Base-by-base conservation (phyloP, 1,140 invertebrate species). In the Micrasema minimum region DNA sequence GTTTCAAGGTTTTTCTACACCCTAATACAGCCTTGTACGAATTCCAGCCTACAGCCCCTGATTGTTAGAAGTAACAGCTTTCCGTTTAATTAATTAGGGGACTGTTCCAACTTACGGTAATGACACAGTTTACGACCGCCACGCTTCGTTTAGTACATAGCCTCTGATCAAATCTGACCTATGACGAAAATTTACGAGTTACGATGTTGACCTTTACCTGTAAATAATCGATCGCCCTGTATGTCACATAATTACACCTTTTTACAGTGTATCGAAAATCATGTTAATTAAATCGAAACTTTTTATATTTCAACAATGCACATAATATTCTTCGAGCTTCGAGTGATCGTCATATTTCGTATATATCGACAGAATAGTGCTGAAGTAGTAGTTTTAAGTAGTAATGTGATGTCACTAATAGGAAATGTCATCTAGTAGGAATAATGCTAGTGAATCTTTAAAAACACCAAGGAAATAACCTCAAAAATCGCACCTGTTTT, bases 101-200 rank as follows among this genome's bases (percentile, higher is more conserved):
- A 59, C 55, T 16, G 20, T 59, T 59, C 37, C 55, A 7, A 12
- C 37, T 31, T 22, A 14, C 16, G 37, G 55, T 43, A 43, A 59
- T 59, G 55, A 59, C 55, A 59, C 55, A 59, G 35, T 59, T 59
- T 59, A 59, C 55, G 55, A 41, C 16, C 37, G 11, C 20, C 55
- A 41, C 55, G 55, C 55, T 23, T 59, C 55, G 18, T 38, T 38
- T 22, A 2, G 16, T 16, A 20, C 16, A 16, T 16, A 23, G 38
- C n/a, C 59, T 26, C 46, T 51, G 48, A 51, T 66, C 46, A 51
- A 18, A 50, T 66, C 45, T 22, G 64, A 66, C 64, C 45, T 53
- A 53, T 53, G 64, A 46, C 23, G 64, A 51, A 23, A 38, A n/a
- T 66, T 66, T 66, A 66, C 46, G 64, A 66, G 64, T 16, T 22